Conservation (phyloP, 1,140 invertebrate species). For the Halesus radiatus region DNA sequence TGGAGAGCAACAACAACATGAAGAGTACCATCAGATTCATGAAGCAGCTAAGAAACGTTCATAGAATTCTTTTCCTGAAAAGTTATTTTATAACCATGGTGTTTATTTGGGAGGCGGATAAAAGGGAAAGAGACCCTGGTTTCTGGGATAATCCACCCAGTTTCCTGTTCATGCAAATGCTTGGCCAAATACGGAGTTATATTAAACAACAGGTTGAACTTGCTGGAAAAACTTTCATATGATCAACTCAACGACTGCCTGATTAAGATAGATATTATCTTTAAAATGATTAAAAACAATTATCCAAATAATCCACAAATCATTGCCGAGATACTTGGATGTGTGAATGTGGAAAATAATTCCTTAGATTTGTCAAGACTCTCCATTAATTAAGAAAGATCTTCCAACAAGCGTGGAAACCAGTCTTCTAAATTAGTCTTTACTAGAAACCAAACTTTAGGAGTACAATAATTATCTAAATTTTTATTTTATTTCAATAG, state of each 20-base stretch:
- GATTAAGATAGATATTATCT: background rate
- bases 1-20: background rate
- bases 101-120: conserved; percentile 3
- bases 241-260: background rate
- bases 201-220: background rate
- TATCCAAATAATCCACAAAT: conserved; percentile 1
- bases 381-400: too few species aligned
- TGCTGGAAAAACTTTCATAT: background rate
- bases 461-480: too few species aligned
- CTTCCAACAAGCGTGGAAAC: too few species aligned
- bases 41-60: conserved; percentile 6
- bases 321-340: background rate
- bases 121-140: background rate
- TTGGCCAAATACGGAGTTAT: background rate
- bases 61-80: conserved; percentile 1
- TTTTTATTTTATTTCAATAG: too few species aligned
- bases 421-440: too few species aligned
- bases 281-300: background rate
- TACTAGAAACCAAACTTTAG: too few species aligned
- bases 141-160: conserved; percentile 4
- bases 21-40: conserved; percentile 12
- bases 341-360: background rate
- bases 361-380: too few species aligned
- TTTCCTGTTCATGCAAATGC: conserved; percentile 25
- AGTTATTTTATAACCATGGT: conserved; percentile 25